Evolutionary conservation across 2,888 invertebrate genomes (phyloP), one percentile per base, ranked within the genome.

Genomic region (Caenorhabditis uteleia): DNA sequence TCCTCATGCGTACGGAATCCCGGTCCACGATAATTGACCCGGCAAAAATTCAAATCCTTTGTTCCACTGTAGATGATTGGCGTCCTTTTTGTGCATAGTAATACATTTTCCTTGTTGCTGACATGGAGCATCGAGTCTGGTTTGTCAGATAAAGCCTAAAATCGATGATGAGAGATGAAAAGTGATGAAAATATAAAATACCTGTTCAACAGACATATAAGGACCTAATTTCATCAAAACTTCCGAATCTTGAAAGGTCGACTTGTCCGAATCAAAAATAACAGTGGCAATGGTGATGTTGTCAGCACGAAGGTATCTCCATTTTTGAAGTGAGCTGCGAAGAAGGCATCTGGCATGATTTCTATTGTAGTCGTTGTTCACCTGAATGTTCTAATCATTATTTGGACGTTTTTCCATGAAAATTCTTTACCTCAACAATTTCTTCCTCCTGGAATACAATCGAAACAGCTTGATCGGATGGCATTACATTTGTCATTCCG

Each of bases 401-500:
- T 29, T 10, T n/a, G n/a, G n/a, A n/a, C n/a, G n/a, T n/a, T n/a
- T n/a, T 7, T 29, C 31, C 40, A 23, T 26, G 49, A 21, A 14
- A 49, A 27, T 16, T 34, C 46, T 21, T 4, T 33, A 27, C 44
- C 33, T 42, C 44, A 26, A 29, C 20, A 20, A 3, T 8, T 27
- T 38, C 38, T 29, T 44, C 39, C n/a, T 36, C 46, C 18, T 47
- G 20, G 18, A 48, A 42, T 7, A 55, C 62, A 23, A 64, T 45
- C 12, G 54, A 43, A 1, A 54, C 92, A 0, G 94, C 91, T 70
- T 89, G 89, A 74, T 90, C 89, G 0, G 93, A 88, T 1, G 89
- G 89, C 68, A 97, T 86, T 89, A 97, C 93, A 85, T 98, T 97
- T 91, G 93, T 97, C 31, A 97, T 86, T 0, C 97, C 97, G 85